A percentile compares a stretch with the other conserved stretches of the same genome.
phyloP scores from a whole-genome alignment of 2,797 vertebrate species.

The Pantherophis vulpinus region DNA sequence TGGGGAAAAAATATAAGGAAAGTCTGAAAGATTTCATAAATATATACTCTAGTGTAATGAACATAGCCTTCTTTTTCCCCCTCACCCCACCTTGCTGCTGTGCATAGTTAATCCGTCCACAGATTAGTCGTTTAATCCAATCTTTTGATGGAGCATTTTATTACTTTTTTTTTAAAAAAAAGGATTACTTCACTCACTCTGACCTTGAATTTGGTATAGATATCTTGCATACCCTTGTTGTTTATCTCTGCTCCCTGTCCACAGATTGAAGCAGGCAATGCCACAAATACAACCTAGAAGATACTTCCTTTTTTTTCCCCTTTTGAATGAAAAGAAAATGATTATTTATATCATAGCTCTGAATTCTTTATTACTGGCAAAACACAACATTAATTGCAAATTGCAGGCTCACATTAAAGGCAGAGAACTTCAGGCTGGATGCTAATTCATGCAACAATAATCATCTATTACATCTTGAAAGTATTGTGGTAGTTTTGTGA shows the following conservation, averaged over 20 bases:
- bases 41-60: neutral
- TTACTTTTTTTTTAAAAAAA: slow-evolving; percentile 3
- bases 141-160: slow-evolving; percentile 6
- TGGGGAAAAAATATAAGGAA: neutral
- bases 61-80: neutral
- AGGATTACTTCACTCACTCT: slow-evolving; percentile 37
- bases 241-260: slow-evolving; percentile 32
- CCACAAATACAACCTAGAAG: slow-evolving; percentile 26
- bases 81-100: neutral
- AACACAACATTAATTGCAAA: neutral
- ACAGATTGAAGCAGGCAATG: slow-evolving; percentile 24
- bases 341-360: neutral
- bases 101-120: neutral
- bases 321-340: accelerated
- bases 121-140: slow-evolving; percentile 31
- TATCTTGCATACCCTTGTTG: slow-evolving; percentile 29
- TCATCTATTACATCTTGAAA: neutral
- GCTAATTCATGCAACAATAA: neutral
- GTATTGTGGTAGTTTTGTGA: neutral
- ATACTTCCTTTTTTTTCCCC: neutral
- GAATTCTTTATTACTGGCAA: neutral
- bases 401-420: neutral
- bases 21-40: neutral
- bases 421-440: neutral
- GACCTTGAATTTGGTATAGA: slow-evolving; percentile 28